Base-by-base conservation (phyloP, 2,888 invertebrate genomes). In the Athrips mouffetella region DNA sequence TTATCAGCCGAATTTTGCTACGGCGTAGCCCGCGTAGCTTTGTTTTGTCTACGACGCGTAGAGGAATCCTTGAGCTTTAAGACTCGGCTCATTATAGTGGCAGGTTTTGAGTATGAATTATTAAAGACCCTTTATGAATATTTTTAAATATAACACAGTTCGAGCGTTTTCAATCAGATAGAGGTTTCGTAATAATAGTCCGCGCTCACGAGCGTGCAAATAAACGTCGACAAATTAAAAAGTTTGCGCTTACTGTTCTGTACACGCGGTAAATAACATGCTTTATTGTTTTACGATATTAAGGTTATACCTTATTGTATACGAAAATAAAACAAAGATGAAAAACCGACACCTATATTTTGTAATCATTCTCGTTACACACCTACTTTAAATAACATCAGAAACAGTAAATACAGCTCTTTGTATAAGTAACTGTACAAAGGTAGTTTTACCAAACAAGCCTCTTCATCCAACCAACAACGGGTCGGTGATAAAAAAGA, bases 161-260 rank as follows among this genome's bases (percentile, higher is more conserved):
- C 13, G 20, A 25, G 11, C 18, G 11, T 30, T 44, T 44, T 31
- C 30, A 8, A 44, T 44, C 44, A 44, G 44, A 44, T 44, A 44
- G 4, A 31, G 20, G 20, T 5, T n/a, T 6, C 4, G 20, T 44
- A 44, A 44, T 44, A 44, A 31, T 21, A 44, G 31, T 2, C 41
- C 10, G 18, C n/a, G 7, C 44, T 20, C 23, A 31, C 31, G 37
- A 37, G 46, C 46, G 46, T 46, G 46, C 46, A 37, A 46, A 46
- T 46, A 46, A 46, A 37, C 18, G 37, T 15, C 8, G 35, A 8
- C 27, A 46, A 46, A 46, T 46, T 46, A 46, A 46, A 37, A 46
- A 37, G 37, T 46, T 37, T 30, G 5, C 11, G 8, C 41, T 41
- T 25, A 40, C 41, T 23, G n/a, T n/a, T n/a, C n/a, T n/a, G 16